phyloP scores from a whole-genome alignment of 2,888 invertebrate species.

The Pristionchus maxplancki region DNA sequence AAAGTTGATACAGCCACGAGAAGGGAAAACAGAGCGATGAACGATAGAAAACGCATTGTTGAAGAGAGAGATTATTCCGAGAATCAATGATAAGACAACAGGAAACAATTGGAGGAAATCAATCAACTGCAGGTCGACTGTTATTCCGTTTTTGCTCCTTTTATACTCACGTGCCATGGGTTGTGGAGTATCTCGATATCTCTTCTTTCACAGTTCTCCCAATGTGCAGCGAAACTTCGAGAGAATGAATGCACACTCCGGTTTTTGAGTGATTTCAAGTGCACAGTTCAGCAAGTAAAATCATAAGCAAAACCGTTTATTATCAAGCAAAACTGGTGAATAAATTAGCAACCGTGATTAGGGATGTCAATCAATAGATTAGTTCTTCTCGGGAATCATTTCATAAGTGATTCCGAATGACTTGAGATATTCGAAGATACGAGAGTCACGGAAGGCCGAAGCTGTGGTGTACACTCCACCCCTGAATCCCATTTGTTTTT shows the following conservation, averaged over 20 bases:
- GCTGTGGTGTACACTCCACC: constrained; percentile 91
- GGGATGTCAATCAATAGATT: background rate
- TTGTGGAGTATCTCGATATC: background rate
- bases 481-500: constrained; percentile 80
- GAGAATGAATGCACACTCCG: background rate
- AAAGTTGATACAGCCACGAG: too few species aligned
- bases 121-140: background rate
- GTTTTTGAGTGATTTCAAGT: background rate
- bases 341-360: constrained; percentile 24
- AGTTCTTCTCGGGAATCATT: constrained; percentile 4
- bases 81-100: too few species aligned
- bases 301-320: background rate
- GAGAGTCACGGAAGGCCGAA: constrained; percentile 87
- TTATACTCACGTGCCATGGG: background rate
- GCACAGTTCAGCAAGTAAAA: background rate
- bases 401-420: constrained; percentile 82
- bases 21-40: too few species aligned
- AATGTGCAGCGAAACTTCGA: background rate
- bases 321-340: background rate
- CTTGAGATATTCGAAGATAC: constrained; percentile 85
- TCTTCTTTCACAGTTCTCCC: background rate
- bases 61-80: too few species aligned
- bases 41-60: too few species aligned
- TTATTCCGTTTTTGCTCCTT: background rate
- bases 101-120: background rate